Evolutionary conservation across 2,113 vertebrate species (phyloP).

Genomic region (Myiopsitta monachus): DNA sequence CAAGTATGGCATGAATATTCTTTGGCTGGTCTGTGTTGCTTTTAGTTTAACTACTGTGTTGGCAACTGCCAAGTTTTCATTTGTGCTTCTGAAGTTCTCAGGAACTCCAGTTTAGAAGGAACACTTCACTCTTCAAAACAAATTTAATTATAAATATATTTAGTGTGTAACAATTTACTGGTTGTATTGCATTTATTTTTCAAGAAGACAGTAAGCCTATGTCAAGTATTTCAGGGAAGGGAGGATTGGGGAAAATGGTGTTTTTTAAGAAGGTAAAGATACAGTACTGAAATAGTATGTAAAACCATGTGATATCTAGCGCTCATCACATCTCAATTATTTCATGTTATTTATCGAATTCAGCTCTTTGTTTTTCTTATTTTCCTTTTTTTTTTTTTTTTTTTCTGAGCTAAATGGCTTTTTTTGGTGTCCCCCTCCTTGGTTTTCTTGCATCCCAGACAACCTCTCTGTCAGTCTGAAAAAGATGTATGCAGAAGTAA

Average conservation of each 20-base stretch:
- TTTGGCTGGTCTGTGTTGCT: neutral
- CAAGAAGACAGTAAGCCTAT: neutral
- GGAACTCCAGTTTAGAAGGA: neutral
- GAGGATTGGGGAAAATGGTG: neutral
- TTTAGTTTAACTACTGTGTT: neutral
- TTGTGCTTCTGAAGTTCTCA: neutral
- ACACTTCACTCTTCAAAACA: neutral
- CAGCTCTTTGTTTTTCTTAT: neutral
- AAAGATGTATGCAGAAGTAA: neutral
- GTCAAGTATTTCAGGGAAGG: neutral
- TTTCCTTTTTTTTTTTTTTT: too few species aligned
- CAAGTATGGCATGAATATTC: neutral
- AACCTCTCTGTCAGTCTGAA: neutral
- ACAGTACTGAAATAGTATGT: fast-evolving
- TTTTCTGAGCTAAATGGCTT: neutral
- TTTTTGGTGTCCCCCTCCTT: neutral
- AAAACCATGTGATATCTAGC: neutral
- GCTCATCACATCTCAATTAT: neutral
- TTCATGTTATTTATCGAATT: neutral
- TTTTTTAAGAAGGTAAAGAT: neutral
- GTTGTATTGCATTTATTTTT: neutral
- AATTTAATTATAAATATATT: neutral
- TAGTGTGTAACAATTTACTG: neutral
- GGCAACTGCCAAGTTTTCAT: neutral
- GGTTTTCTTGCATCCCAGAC: neutral